phyloP scores from a whole-genome alignment of 64 coral and sea anemone genomes.

The Platygyra sinensis region DNA sequence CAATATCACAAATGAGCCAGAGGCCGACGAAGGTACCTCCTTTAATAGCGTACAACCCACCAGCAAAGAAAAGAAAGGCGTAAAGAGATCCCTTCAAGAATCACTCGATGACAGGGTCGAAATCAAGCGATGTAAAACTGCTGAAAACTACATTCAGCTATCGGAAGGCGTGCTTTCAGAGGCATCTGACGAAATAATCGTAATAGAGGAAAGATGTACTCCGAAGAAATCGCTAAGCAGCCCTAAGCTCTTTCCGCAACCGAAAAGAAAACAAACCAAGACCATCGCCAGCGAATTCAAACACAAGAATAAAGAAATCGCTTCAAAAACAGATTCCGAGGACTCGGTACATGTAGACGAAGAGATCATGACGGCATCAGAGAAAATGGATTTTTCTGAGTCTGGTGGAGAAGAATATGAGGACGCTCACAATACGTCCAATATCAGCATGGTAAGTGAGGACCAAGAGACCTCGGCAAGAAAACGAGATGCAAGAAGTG shows the following conservation, averaged over 20 bases:
- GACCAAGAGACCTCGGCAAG: not conserved
- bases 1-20: no score
- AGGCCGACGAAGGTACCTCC: not conserved
- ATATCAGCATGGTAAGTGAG: not conserved
- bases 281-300: no score
- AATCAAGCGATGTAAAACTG: constrained; percentile 9
- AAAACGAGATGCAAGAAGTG: not conserved
- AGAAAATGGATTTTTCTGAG: no score
- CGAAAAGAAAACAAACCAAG: no score
- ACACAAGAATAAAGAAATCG: no score
- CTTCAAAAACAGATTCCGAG: no score
- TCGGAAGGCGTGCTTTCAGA: not conserved
- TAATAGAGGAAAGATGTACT: not conserved
- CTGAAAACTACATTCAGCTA: not conserved
- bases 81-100: not conserved
- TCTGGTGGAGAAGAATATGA: not conserved
- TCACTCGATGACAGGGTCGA: not conserved
- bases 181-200: not conserved
- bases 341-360: no score
- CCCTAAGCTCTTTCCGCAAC: no score
- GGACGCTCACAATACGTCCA: no score
- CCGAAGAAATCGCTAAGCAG: no score
- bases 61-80: not conserved
- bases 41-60: not conserved
- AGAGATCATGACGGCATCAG: no score